Percentiles rank a stretch among this genome's conserved stretches.
These are phyloP conservation scores for Epinotia nisella DNA, from an alignment of 2,888 invertebrate genomes.

Conservation along the genomic window DNA sequence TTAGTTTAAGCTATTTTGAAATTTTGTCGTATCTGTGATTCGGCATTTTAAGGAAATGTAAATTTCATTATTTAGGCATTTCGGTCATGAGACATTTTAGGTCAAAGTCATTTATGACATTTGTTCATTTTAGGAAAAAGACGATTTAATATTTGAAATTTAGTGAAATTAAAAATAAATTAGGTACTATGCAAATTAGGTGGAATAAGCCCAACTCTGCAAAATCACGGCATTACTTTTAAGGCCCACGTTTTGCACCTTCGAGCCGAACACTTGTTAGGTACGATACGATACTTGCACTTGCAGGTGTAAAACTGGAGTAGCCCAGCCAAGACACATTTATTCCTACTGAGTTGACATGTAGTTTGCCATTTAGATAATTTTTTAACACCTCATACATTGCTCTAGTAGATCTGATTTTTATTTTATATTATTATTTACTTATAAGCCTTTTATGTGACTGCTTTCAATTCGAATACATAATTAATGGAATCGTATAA, in stretches of 20 bases:
- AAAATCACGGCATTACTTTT: slow-evolving; percentile 54
- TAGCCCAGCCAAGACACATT: slow-evolving; percentile 35
- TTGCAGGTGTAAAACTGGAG: slow-evolving; percentile 39
- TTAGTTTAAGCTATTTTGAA: too few species aligned
- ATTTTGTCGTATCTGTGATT: too few species aligned
- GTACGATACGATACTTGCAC: neutral
- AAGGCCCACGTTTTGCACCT: slow-evolving; percentile 36
- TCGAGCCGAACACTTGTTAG: slow-evolving; percentile 15
- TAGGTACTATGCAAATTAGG: too few species aligned
- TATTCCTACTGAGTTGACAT: slow-evolving; percentile 52
- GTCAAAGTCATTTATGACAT: too few species aligned
- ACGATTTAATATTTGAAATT: too few species aligned
- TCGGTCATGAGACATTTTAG: too few species aligned
- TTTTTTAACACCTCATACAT: slow-evolving; percentile 52
- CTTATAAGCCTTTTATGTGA: slow-evolving; percentile 32
- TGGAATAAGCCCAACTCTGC: too few species aligned
- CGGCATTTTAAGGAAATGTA: too few species aligned
- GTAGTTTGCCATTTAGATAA: slow-evolving; percentile 70
- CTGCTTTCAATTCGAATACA: slow-evolving; percentile 28
- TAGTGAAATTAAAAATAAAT: too few species aligned
- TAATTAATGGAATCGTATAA: slow-evolving; percentile 17
- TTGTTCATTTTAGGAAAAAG: too few species aligned
- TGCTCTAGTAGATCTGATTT: slow-evolving; percentile 72
- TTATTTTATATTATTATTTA: slow-evolving; percentile 44
- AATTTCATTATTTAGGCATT: too few species aligned